Evolutionary conservation across 2,888 invertebrate genomes (phyloP).

Genomic region (Seladonia tumulorum): DNA sequence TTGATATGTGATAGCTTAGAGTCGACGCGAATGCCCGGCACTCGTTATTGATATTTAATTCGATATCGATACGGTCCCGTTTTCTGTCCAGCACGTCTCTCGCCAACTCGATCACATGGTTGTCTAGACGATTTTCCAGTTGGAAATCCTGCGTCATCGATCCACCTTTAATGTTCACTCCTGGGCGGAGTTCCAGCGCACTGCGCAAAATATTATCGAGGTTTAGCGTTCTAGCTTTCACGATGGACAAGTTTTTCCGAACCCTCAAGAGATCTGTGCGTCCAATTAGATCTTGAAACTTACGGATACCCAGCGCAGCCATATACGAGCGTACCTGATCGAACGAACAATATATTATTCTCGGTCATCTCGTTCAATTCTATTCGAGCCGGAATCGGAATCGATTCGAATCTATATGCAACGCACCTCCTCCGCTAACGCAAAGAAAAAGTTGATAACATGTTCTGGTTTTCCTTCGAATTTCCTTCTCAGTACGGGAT

Average conservation of each 20-base stretch:
- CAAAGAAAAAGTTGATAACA: slow-evolving; percentile 98
- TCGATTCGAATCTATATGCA: not conserved
- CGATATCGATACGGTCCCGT: slow-evolving; percentile 89
- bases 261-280: slow-evolving; percentile 95
- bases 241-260: slow-evolving; percentile 88
- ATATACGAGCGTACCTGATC: slow-evolving; percentile 93
- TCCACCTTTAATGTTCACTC: slow-evolving; percentile 95
- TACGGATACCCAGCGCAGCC: slow-evolving; percentile 95
- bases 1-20: slow-evolving; percentile 97
- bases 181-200: slow-evolving; percentile 95
- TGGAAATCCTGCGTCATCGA: slow-evolving; percentile 94
- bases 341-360: slow-evolving; percentile 8
- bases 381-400: not conserved
- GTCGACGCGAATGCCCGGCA: slow-evolving; percentile 97
- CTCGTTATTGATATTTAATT: slow-evolving; percentile 94
- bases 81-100: slow-evolving; percentile 90
- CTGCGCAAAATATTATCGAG: slow-evolving; percentile 94
- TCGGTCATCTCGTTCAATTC: slow-evolving; percentile 32
- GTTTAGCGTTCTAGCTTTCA: slow-evolving; percentile 94
- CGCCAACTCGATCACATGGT: slow-evolving; percentile 90
- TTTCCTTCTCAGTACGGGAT: slow-evolving; percentile 96
- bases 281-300: slow-evolving; percentile 96
- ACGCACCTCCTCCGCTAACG: slow-evolving; percentile 97
- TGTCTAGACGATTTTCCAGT: slow-evolving; percentile 93
- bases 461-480: slow-evolving; percentile 99